Percentiles rank a stretch among this genome's conserved stretches.
These are phyloP conservation scores for Diachasmimorpha longicaudata DNA, from an alignment of 1,140 invertebrate species.

Conservation along the genomic window DNA sequence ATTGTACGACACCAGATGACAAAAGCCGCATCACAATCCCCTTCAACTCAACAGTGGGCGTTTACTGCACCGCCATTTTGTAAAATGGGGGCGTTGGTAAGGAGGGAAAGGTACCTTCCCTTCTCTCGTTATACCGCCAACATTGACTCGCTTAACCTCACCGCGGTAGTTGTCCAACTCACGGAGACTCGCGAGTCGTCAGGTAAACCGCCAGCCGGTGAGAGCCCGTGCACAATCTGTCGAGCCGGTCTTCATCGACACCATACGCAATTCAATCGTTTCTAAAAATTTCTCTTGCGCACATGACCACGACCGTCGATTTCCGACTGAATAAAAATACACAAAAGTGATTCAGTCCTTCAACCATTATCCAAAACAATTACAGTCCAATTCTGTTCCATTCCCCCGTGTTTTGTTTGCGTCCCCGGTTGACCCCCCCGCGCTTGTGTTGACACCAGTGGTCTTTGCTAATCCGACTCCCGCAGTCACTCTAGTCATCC, in stretches of 20 bases:
- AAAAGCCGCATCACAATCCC: neutral
- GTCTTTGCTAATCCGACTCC: too few species aligned
- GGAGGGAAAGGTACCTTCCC: conserved; percentile 37
- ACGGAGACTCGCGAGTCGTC: neutral
- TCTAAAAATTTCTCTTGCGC: neutral
- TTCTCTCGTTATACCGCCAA: conserved; percentile 30
- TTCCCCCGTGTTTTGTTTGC: too few species aligned
- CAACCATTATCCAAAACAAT: neutral
- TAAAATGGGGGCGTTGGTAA: conserved; percentile 42
- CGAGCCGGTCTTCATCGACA: conserved; percentile 26
- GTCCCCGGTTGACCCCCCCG: too few species aligned
- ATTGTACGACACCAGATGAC: neutral
- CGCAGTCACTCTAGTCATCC: too few species aligned
- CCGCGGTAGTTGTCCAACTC: neutral
- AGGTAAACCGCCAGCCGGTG: neutral
- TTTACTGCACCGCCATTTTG: conserved; percentile 48
- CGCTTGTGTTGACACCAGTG: too few species aligned
- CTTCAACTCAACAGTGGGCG: conserved; percentile 23
- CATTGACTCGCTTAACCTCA: neutral
- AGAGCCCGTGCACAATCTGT: neutral
- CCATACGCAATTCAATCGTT: neutral
- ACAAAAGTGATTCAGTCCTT: neutral
- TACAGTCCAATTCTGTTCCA: neutral
- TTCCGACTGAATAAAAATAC: neutral
- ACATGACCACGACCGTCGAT: neutral